A percentile compares a stretch with the other conserved stretches of the same genome.
phyloP scores from a whole-genome alignment of 1,140 invertebrate species.

The Drosophila pruinosa region DNA sequence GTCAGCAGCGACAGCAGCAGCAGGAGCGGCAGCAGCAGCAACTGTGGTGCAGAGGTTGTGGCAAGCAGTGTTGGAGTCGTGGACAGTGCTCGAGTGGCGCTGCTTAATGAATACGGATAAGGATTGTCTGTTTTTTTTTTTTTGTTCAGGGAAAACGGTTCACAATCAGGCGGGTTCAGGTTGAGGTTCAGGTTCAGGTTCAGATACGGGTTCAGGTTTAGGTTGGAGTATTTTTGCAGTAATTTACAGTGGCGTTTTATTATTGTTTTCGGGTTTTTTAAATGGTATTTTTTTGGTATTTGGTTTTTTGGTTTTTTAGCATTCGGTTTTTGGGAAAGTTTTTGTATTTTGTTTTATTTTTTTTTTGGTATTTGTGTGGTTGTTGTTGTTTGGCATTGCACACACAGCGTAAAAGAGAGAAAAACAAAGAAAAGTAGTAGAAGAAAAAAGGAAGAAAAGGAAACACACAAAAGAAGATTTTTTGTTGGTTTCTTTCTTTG shows the following conservation, averaged over 20 bases:
- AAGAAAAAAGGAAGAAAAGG: constrained; percentile 81
- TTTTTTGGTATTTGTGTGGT: constrained; percentile 31
- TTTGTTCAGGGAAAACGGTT: neutral
- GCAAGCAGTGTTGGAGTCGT: constrained; percentile 38
- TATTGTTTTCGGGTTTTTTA: constrained; percentile 29
- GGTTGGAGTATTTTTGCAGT: neutral
- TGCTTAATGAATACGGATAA: constrained; percentile 47
- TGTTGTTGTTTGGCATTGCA: constrained; percentile 44
- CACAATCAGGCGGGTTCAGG: neutral
- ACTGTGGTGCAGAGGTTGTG: constrained; percentile 21
- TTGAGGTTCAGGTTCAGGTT: neutral
- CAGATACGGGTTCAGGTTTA: neutral
- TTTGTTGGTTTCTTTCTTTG: constrained; percentile 58
- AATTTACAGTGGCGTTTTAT: constrained; percentile 19
- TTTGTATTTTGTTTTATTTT: constrained; percentile 28
- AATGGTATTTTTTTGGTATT: constrained; percentile 6
- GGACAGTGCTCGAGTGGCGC: constrained; percentile 25
- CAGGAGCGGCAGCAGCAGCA: constrained; percentile 16
- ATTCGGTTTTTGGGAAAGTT: constrained; percentile 42
- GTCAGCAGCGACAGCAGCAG: constrained; percentile 25
- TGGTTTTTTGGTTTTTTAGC: constrained; percentile 34
- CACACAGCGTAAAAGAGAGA: constrained; percentile 79
- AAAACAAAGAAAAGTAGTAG: constrained; percentile 78
- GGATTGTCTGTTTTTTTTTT: constrained; percentile 63
- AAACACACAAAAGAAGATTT: constrained; percentile 79